Conservation (phyloP, 2,888 invertebrate species). For the Teleogryllus oceanicus region DNA sequence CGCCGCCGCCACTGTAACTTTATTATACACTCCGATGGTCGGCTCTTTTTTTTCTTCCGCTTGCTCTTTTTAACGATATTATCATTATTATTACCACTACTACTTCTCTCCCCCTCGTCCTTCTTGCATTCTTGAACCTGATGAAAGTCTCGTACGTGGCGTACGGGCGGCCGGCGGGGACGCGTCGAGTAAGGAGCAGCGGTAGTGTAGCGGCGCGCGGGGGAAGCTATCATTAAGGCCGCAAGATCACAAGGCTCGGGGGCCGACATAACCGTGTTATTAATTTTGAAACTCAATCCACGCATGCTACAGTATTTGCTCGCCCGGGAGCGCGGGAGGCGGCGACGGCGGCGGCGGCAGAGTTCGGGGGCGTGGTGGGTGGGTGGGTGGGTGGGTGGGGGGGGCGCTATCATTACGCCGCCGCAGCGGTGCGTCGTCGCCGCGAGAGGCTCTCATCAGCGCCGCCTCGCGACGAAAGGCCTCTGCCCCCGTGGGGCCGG, state of each 20-base stretch:
- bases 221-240: slow-evolving; percentile 31
- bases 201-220: neutral
- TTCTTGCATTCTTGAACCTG: slow-evolving; percentile 26
- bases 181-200: neutral
- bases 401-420: neutral
- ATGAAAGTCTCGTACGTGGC: slow-evolving; percentile 31
- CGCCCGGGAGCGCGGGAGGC: neutral
- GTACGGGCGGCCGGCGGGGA: slow-evolving; percentile 12
- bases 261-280: slow-evolving; percentile 35
- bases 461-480: neutral
- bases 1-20: slow-evolving; percentile 11
- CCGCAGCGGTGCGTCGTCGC: neutral
- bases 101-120: neutral
- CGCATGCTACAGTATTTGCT: slow-evolving; percentile 32
- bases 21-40: slow-evolving; percentile 27
- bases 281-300: slow-evolving; percentile 36
- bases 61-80: slow-evolving; percentile 11
- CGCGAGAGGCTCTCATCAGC: neutral
- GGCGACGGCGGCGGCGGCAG: neutral
- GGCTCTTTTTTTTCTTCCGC: slow-evolving; percentile 22
- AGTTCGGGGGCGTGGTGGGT: neutral
- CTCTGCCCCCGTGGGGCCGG: neutral
- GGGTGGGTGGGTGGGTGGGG: neutral
- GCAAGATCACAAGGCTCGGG: slow-evolving; percentile 32
- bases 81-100: neutral